phyloP scores from a whole-genome alignment of 2,797 vertebrate genomes.

The Tinamus major region DNA sequence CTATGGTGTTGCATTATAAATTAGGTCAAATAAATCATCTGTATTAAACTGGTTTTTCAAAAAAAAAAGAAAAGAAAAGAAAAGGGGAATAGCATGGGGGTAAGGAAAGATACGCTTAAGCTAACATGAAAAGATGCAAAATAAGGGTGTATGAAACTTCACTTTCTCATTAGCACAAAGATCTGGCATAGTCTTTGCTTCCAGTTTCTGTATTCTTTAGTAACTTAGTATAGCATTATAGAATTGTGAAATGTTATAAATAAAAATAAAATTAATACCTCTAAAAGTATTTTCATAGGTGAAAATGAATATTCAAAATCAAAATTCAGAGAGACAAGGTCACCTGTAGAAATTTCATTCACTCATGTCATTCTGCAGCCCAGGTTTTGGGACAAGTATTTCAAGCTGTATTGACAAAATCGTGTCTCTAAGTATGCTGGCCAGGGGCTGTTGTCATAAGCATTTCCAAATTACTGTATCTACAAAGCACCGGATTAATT shows the following conservation, averaged over 20 bases:
- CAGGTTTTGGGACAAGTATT: constrained; percentile 36
- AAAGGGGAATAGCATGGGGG: rapidly evolving
- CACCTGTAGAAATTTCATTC: not conserved
- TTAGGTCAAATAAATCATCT: not conserved
- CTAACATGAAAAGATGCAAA: not conserved
- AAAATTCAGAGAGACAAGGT: not conserved
- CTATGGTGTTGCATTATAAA: not conserved
- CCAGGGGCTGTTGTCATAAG: constrained; percentile 47
- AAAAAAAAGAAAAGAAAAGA: rapidly evolving
- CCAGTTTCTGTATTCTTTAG: not conserved
- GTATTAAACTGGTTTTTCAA: not conserved
- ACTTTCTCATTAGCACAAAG: not conserved
- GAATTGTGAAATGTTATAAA: not conserved
- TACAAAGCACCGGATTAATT: constrained; percentile 59
- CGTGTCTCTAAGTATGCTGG: not conserved
- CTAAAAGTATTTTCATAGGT: not conserved
- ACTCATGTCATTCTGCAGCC: not conserved
- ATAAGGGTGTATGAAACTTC: not conserved
- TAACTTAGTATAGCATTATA: not conserved
- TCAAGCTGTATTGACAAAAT: constrained; percentile 31
- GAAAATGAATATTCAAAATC: not conserved
- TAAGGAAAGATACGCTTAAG: not conserved
- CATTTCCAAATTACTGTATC: constrained; percentile 47
- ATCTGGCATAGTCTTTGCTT: not conserved
- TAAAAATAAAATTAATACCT: not conserved